phyloP scores from a whole-genome alignment of 1,140 invertebrate genomes.

The Phortica variegata region DNA sequence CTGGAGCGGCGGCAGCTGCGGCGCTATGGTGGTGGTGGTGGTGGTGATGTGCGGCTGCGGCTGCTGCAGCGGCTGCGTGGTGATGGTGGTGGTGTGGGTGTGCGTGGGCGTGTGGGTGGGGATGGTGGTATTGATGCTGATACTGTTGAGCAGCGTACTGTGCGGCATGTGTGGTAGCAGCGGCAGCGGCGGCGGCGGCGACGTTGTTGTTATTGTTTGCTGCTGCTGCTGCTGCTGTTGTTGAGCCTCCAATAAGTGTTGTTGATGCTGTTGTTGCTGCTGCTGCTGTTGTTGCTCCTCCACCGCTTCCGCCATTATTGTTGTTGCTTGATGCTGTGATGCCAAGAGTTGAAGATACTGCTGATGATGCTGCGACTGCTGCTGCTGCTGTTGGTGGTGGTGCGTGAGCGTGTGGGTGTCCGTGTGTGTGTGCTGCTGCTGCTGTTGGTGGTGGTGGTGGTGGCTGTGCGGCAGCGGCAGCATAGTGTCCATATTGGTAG shows the following conservation, averaged over 20 bases:
- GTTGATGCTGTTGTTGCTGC: conserved; percentile 27
- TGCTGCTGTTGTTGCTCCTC: conserved; percentile 13
- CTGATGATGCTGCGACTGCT: neutral
- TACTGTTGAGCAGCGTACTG: conserved; percentile 40
- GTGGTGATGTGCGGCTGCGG: conserved; percentile 53
- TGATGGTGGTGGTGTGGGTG: conserved; percentile 30
- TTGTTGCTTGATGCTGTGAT: neutral
- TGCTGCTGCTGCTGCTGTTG: conserved; percentile 23
- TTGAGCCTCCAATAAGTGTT: conserved; percentile 11
- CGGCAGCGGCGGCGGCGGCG: conserved; percentile 17
- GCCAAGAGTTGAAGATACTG: neutral
- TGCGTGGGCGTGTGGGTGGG: no score
- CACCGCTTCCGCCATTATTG: neutral
- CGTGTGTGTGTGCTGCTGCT: conserved; percentile 17
- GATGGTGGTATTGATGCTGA: conserved; percentile 41
- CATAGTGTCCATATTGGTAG: conserved; percentile 7
- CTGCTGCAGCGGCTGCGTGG: conserved; percentile 22
- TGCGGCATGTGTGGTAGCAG: conserved; percentile 23
- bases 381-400: conserved; percentile 2
- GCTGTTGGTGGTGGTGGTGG: conserved; percentile 20
- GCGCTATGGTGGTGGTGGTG: conserved; percentile 29
- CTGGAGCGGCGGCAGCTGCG: conserved; percentile 35
- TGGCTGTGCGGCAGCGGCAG: conserved; percentile 26
- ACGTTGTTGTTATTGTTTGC: conserved; percentile 6
- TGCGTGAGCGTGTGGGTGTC: conserved; percentile 2